Base-by-base conservation (phyloP, 92 coral and sea anemone species). In the Bergia puertoricense region DNA sequence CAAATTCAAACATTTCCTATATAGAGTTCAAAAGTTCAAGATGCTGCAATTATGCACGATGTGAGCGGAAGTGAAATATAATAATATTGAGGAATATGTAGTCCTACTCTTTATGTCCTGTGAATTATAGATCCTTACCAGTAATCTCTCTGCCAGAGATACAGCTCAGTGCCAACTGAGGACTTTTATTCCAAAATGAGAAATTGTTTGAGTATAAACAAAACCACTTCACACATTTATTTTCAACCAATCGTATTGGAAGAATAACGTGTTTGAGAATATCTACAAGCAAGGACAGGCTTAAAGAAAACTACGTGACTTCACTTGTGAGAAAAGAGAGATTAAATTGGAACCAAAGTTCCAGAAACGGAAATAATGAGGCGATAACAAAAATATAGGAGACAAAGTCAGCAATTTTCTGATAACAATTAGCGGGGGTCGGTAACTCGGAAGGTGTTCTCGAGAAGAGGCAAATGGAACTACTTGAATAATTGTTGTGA, bases 301-400 rank as follows among this genome's bases (percentile, higher is more conserved):
- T 72, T 72, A 36, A 72, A 37, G 41, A 6, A 36, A 40, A 72
- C 14, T 43, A 11, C 7, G 13, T 69, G 79, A 16, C 45, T 18
- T 41, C 41, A 74, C 2, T 5, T 74, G 42, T 74, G 45, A 1
- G 48, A 38, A 38, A 40, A 38, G 15, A 72, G 36, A 72, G 59
- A 54, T 15, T 13, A 4, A 54, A 8, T 1, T 62, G 69, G 69
- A 18, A 16, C 0, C 59, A 54, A 72, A 74, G 20, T 74, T 74
- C 79, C 79, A 14, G 79, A 74, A 36, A 39, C 79, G 79, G 50
- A 74, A 74, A 74, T 74, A 74, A 74, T 48, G 48, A 43, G 14
- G 4, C 11, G 79, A 74, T 40, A 41, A 20, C 50, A 23, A 74
- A 13, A 74, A 1, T 74, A 43, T 16, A 40, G 79, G 14, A 41